Percentiles rank a stretch among this genome's conserved stretches.
Evolutionary conservation across 2,113 vertebrate species (phyloP).

Genomic region (Pterocles gutturalis): DNA sequence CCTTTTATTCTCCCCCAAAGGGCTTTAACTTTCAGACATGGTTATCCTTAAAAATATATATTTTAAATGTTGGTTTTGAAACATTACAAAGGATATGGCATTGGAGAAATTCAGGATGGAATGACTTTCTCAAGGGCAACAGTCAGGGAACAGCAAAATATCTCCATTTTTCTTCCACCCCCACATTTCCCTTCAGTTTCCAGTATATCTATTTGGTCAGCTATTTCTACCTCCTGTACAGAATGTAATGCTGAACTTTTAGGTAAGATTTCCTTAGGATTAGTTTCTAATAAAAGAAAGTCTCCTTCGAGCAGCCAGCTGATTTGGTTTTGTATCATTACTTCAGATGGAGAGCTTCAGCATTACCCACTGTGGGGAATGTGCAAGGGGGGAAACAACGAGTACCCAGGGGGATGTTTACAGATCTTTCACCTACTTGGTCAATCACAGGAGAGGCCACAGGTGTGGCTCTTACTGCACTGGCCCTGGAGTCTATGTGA

Average conservation of each 20-base stretch:
- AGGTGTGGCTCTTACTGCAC: accelerated
- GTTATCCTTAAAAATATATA: conserved; percentile 57
- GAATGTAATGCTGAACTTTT: background rate
- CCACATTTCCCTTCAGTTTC: conserved; percentile 41
- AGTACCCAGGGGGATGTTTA: background rate
- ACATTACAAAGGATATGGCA: conserved; percentile 40
- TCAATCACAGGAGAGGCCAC: background rate
- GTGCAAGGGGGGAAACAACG: background rate
- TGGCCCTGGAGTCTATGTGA: background rate
- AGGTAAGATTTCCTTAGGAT: conserved; percentile 27
- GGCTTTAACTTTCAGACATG: conserved; percentile 58
- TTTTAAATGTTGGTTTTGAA: conserved; percentile 62
- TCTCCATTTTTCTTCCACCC: conserved; percentile 28
- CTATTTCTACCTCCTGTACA: background rate
- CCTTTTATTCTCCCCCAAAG: conserved; percentile 54
- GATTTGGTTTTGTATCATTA: background rate
- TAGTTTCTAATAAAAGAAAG: background rate
- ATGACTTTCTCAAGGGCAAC: conserved; percentile 39
- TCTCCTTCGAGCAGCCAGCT: background rate
- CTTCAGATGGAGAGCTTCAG: background rate
- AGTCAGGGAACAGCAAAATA: conserved; percentile 32
- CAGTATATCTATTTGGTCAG: background rate
- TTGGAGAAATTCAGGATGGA: conserved; percentile 39
- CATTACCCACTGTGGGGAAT: background rate
- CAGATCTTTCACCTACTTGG: background rate